These are phyloP conservation scores for Liopterus haemorrhoidalis DNA, from an alignment of 2,888 invertebrate genomes.

Conservation along the genomic window DNA sequence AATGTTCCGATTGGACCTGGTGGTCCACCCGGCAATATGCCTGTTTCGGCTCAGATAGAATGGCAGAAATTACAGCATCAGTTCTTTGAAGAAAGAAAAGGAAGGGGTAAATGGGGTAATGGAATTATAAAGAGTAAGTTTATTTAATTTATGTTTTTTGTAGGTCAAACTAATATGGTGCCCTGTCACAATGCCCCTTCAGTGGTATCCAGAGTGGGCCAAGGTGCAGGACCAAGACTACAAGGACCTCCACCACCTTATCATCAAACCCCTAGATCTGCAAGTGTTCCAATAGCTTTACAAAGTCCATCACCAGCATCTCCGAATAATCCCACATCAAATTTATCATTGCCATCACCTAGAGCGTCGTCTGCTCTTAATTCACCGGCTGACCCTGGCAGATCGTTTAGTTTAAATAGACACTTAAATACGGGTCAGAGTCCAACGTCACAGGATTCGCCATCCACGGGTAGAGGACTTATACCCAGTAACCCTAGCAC, in stretches of 20 bases:
- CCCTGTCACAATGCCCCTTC: slow-evolving; percentile 40
- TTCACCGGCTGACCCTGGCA: slow-evolving; percentile 60
- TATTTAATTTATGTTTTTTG: too few species aligned
- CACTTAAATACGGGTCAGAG: slow-evolving; percentile 56
- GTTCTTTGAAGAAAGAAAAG: slow-evolving; percentile 69
- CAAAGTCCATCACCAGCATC: slow-evolving; percentile 69
- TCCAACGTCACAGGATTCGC: slow-evolving; percentile 58
- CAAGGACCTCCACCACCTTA: slow-evolving; percentile 76
- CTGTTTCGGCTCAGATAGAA: slow-evolving; percentile 65
- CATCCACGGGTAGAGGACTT: slow-evolving; percentile 45
- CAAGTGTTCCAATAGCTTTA: slow-evolving; percentile 67
- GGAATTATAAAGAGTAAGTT: too few species aligned
- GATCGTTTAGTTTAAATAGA: slow-evolving; percentile 48
- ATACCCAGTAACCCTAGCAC: slow-evolving; percentile 69
- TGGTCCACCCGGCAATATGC: slow-evolving; percentile 29
- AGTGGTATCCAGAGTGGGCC: slow-evolving; percentile 39
- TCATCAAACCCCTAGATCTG: slow-evolving; percentile 67
- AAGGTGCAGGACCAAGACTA: slow-evolving; percentile 46
- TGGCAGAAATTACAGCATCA: slow-evolving; percentile 89
- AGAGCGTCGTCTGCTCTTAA: slow-evolving; percentile 62
- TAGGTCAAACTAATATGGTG: slow-evolving; percentile 31
- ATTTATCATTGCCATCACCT: slow-evolving; percentile 68
- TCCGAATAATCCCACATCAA: slow-evolving; percentile 65
- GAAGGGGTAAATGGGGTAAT: slow-evolving; percentile 33
- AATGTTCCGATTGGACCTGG: background rate